phyloP scores from a whole-genome alignment of 1,140 invertebrate species.

The Lerema accius region DNA sequence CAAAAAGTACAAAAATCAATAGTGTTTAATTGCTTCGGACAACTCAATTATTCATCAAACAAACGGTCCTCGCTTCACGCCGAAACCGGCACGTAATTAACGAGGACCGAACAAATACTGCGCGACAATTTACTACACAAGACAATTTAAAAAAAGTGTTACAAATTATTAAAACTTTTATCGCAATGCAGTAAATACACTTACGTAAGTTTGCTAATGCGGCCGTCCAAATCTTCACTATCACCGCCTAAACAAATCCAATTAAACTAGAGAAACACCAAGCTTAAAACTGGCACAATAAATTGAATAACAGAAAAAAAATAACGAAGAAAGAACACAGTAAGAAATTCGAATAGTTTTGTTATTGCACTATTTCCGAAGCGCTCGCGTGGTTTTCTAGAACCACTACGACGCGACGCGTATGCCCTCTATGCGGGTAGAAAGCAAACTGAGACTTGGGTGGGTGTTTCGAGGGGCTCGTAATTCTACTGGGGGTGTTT shows the following conservation, averaged over 20 bases:
- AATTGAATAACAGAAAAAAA: slow-evolving; percentile 37
- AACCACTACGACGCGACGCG: slow-evolving; percentile 36
- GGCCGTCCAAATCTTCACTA: slow-evolving; percentile 52
- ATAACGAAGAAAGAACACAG: slow-evolving; percentile 48
- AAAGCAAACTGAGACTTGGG: slow-evolving; percentile 57
- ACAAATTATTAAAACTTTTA: slow-evolving; percentile 47
- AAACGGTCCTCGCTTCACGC: slow-evolving; percentile 19
- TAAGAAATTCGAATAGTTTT: slow-evolving; percentile 57
- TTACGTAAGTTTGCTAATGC: slow-evolving; percentile 72
- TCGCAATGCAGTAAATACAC: slow-evolving; percentile 75
- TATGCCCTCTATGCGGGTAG: slow-evolving; percentile 38
- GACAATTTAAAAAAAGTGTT: neutral
- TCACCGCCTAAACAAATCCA: slow-evolving; percentile 51
- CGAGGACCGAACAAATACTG: slow-evolving; percentile 13
- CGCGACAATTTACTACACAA: slow-evolving; percentile 5
- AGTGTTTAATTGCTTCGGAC: neutral
- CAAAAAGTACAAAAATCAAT: slow-evolving; percentile 1
- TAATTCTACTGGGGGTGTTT: slow-evolving; percentile 48
- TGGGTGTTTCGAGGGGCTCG: slow-evolving; percentile 42
- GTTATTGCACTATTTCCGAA: slow-evolving; percentile 72
- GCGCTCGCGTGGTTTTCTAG: slow-evolving; percentile 55
- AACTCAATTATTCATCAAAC: slow-evolving; percentile 31
- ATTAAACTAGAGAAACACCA: slow-evolving; percentile 40
- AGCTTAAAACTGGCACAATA: slow-evolving; percentile 38
- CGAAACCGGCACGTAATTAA: slow-evolving; percentile 25